Conservation (phyloP, 2,113 vertebrate species). For the Gracilinanus agilis region DNA sequence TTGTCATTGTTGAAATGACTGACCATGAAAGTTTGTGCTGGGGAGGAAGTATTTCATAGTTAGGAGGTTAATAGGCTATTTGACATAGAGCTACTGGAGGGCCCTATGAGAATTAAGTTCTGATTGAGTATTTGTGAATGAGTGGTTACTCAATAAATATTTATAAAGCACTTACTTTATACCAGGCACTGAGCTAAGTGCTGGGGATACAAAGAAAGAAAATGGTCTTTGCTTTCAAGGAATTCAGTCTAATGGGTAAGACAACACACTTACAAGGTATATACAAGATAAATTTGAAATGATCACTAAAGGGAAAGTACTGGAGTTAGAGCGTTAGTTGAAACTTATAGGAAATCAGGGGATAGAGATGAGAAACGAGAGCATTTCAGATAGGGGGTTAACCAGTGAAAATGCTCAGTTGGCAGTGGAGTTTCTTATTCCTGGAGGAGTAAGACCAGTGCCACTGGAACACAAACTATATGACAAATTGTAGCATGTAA, state of each 20-base stretch:
- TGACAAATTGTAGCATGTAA: not conserved
- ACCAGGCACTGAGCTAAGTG: not conserved
- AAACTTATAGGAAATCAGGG: not conserved
- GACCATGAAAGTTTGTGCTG: not conserved
- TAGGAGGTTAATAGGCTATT: not conserved
- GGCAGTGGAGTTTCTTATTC: not conserved
- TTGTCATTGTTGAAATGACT: not conserved
- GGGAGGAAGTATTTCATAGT: not conserved
- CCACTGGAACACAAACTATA: not conserved
- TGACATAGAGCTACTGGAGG: not conserved
- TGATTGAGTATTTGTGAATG: not conserved
- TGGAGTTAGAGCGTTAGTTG: not conserved
- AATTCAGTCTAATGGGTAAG: not conserved
- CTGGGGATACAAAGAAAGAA: not conserved
- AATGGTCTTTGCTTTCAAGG: not conserved
- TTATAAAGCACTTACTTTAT: not conserved
- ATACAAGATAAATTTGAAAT: not conserved
- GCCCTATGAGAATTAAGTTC: not conserved
- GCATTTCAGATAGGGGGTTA: not conserved
- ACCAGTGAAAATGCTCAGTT: not conserved
- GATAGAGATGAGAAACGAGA: not conserved
- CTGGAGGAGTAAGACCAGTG: not conserved
- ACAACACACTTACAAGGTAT: not conserved
- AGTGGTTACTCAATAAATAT: not conserved
- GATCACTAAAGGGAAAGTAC: not conserved